Evolutionary conservation across 2,797 vertebrate species (phyloP).

Genomic region (Bradypus variegatus): DNA sequence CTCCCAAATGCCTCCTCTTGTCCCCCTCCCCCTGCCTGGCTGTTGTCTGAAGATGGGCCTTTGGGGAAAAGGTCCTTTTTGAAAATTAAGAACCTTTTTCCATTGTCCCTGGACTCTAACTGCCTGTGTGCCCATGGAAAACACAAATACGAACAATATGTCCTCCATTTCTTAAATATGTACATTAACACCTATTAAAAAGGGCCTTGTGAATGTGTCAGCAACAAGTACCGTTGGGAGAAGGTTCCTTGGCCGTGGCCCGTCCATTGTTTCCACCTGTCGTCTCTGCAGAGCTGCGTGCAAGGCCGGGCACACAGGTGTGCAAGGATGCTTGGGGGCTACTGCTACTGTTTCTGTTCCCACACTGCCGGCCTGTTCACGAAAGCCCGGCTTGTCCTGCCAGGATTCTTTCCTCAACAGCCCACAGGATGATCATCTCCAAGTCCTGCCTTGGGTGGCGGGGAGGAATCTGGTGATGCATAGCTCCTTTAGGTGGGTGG

Average conservation of each 20-base stretch:
- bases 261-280: background rate
- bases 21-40: background rate
- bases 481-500: background rate
- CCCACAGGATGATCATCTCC: background rate
- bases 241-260: background rate
- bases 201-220: background rate
- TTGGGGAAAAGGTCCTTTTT: background rate
- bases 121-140: background rate
- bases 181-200: background rate
- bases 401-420: too few species aligned
- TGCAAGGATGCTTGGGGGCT: accelerated
- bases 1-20: background rate
- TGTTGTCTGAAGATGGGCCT: background rate
- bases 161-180: background rate
- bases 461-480: background rate
- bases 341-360: background rate
- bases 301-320: background rate
- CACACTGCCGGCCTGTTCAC: accelerated
- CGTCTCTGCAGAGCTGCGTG: accelerated
- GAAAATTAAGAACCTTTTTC: background rate
- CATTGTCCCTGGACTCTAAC: background rate
- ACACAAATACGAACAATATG: background rate
- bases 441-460: accelerated
- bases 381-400: background rate
- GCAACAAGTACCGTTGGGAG: accelerated